Percentiles rank a stretch among this genome's conserved stretches.
Evolutionary conservation across 2,888 invertebrate genomes (phyloP).

Genomic region (Drosophila recens): DNA sequence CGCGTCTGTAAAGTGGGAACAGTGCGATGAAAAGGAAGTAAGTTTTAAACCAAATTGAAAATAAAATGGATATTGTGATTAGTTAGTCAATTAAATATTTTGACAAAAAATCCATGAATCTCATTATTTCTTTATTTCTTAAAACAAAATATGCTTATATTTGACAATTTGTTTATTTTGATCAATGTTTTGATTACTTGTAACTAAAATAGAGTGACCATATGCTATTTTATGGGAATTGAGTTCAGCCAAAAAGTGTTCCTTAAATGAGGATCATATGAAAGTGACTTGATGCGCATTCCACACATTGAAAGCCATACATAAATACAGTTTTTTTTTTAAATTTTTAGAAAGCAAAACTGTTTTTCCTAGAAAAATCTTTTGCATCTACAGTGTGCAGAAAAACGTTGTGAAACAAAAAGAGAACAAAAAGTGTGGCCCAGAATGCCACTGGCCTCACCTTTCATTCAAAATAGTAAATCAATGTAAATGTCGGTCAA

Average conservation of each 20-base stretch:
- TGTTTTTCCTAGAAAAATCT: not conserved
- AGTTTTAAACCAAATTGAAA: not conserved
- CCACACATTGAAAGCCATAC: not conserved
- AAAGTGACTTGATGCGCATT: conserved; percentile 3
- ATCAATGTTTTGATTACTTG: not conserved
- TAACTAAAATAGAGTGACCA: no score
- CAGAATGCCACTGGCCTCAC: conserved; percentile 14
- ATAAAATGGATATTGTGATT: not conserved
- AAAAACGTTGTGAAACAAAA: not conserved
- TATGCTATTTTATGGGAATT: not conserved
- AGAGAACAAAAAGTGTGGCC: conserved; percentile 5
- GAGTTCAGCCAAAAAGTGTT: not conserved
- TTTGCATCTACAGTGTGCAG: not conserved
- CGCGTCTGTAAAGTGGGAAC: not conserved
- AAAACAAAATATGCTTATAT: no score
- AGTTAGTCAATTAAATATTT: no score
- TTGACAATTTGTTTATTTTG: no score
- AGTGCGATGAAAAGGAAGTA: not conserved
- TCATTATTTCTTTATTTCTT: no score
- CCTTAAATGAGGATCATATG: not conserved
- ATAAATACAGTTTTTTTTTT: not conserved
- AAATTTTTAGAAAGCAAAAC: conserved; percentile 3
- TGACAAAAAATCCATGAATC: no score
- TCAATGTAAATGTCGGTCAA: conserved; percentile 59
- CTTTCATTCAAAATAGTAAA: conserved; percentile 41